phyloP scores from a whole-genome alignment of 35 echinoderm and acorn worm species.

The Ophiothrix spiculata region DNA sequence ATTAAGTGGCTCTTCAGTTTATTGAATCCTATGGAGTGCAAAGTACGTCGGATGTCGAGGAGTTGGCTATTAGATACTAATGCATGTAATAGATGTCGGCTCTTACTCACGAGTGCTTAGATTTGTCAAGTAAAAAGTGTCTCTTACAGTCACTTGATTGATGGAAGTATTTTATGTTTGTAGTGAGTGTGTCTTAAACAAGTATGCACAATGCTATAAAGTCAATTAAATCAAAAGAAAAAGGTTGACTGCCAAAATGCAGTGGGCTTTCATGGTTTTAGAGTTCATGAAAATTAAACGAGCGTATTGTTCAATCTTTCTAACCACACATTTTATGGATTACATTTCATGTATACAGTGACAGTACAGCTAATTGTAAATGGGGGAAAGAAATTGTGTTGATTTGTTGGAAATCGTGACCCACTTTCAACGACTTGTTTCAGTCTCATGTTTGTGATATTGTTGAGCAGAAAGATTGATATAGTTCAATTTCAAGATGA shows the following conservation, averaged over 20 bases:
- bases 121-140: neutral
- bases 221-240: neutral
- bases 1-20: conserved; percentile 10
- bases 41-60: neutral
- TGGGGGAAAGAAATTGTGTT: no score
- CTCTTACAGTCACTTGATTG: neutral
- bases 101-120: neutral
- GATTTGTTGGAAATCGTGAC: no score
- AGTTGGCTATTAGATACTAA: neutral
- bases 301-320: no score
- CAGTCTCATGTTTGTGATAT: no score
- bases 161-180: neutral
- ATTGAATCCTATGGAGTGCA: neutral
- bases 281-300: no score
- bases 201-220: neutral
- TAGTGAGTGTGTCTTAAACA: neutral
- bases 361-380: no score
- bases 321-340: no score
- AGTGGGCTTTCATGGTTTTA: no score
- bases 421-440: no score
- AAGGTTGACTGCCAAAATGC: neutral
- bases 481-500: no score
- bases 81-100: neutral
- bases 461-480: no score
- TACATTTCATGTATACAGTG: no score